Base-by-base conservation (phyloP, 1,140 invertebrate species). In the Maconellicoccus hirsutus region DNA sequence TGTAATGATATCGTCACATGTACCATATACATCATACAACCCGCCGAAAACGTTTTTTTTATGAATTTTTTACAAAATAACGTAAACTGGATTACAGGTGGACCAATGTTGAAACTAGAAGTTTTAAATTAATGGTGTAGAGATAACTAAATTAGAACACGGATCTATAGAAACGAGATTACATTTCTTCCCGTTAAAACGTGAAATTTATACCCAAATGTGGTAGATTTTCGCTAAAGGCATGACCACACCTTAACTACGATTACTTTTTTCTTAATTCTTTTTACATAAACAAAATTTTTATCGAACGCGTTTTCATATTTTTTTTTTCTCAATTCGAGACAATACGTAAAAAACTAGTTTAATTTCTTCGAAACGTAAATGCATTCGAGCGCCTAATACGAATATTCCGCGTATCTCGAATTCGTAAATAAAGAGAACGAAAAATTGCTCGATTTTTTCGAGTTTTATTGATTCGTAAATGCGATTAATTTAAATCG, bases 171-270 rank as follows among this genome's bases (percentile, higher is more conserved):
- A 52, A 52, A 52, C 42, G 42, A 52, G 42, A 52, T 52, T 52
- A 52, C 42, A 52, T 52, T 52, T 52, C 42, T 52, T 52, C 2
- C 42, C 42, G 42, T 52, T 52, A 52, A 52, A 52, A 52, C 42
- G 42, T 52, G 42, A 52, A 52, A 52, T 52, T 52, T 52, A 52
- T 52, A 52, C 42, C 42, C 42, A 52, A 52, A 52, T 52, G 42
- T 52, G 42, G 42, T 52, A 16, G 42, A 52, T 52, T 52, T 52
- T 52, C 42, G 42, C 42, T 52, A 52, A 52, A 52, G 42, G 42
- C 42, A 16, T 16, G n/a, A 16, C 6, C 42, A 52, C 42, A 52
- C 42, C 42, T 52, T 52, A 14, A 52, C n/a, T 6, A 52, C 42
- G 42, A 52, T 52, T 52, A 52, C n/a, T 52, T 52, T 52, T 19